Evolutionary conservation across 2,888 invertebrate species (phyloP).

Genomic region (Limnephilus rhombicus): DNA sequence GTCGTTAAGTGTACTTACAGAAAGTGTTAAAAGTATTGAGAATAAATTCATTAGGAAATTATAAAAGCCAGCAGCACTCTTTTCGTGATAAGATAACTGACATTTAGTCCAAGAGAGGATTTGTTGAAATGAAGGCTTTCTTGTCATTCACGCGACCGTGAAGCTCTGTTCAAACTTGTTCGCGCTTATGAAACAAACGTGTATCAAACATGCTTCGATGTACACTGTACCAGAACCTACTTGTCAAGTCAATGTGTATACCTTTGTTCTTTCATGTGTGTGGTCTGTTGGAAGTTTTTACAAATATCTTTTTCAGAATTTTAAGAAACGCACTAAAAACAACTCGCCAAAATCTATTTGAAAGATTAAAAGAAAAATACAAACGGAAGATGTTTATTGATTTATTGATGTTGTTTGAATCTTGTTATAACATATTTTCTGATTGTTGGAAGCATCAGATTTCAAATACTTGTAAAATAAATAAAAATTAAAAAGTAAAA

Average conservation of each 20-base stretch:
- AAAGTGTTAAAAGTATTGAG: background rate
- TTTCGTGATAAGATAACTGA: background rate
- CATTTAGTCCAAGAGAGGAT: background rate
- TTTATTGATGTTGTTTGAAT: no score
- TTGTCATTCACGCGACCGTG: constrained; percentile 3
- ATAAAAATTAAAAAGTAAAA: no score
- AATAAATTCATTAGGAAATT: constrained; percentile 3
- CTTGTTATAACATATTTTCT: no score
- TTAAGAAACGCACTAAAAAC: background rate
- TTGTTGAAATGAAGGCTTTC: constrained; percentile 10
- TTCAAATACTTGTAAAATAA: no score
- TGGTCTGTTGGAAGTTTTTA: background rate
- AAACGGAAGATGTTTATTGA: no score
- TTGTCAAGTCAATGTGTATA: background rate
- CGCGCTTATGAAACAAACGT: background rate
- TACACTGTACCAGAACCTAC: background rate
- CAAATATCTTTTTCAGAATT: background rate
- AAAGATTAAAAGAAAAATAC: no score
- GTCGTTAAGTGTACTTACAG: background rate
- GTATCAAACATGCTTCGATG: background rate
- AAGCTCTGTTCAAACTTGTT: constrained; percentile 10
- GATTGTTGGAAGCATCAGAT: no score
- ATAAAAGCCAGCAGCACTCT: background rate
- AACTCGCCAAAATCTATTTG: no score
- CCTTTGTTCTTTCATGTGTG: background rate